Base-by-base conservation (phyloP, 1,140 invertebrate genomes). In the Zaprionus africanus region DNA sequence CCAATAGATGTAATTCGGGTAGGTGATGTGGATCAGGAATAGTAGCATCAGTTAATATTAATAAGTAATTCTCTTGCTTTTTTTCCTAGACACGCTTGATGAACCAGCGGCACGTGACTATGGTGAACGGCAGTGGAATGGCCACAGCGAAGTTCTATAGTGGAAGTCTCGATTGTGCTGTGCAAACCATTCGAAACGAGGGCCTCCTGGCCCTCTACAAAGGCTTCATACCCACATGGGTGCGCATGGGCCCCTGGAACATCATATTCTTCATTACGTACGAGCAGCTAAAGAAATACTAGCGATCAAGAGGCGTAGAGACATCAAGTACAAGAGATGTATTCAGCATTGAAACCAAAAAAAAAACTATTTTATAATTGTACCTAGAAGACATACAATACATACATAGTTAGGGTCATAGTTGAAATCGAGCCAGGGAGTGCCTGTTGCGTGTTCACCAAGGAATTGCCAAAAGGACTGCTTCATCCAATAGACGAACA, bases 181-280 rank as follows among this genome's bases (percentile, higher is more conserved):
- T 98, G 61, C 92, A 94, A 93, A 94, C 94, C 19, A 94, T 95
- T 1, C 93, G 94, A 19, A 94, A 92, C 82, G 94, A 95, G 78
- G 98, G 98, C 26, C 94, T 97, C 61, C 93, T 95, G 64, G 98
- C 98, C 9, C 93, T 99, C 6, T 99, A 99, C 93, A 99, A 98
- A 94, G 98, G 98, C 43, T 99, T 99, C 92, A 94, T 99, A 65
- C 98, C 98, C 5, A 98, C 98, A 6, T 99, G 97, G 96, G 94
- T 98, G 64, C 94, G 98, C 82, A 98, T 99, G 97, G 98, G 98
- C 1, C 98, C 98, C 2, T 99, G 98, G 98, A 99, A 99, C 94
- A 97, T 99, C 57, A 98, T 99, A 92, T 99, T 99, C 94, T 99
- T 99, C 93, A 95, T 98, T 80, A 97, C 97, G n/a, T 99, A 98